Conservation (phyloP, 2,797 vertebrate genomes). For the Coluber constrictor region DNA sequence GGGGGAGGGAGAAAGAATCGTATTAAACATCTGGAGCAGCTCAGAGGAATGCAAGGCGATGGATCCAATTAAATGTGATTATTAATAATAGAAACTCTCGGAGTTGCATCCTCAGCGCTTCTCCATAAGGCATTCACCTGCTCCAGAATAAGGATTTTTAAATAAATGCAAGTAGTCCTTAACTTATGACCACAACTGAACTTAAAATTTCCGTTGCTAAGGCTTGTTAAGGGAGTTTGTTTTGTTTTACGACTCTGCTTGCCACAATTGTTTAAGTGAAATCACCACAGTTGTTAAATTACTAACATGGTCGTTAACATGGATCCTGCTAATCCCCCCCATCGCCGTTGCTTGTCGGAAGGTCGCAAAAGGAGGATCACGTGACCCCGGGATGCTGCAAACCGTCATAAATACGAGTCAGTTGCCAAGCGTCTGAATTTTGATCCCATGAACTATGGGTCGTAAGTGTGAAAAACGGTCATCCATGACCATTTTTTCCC, state of each 20-base stretch:
- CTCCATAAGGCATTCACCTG: not conserved
- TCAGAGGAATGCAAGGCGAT: not conserved
- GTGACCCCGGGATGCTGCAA: not conserved
- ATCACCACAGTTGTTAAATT: not conserved
- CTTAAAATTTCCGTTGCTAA: not conserved
- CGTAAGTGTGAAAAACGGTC: not conserved
- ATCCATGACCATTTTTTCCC: not conserved
- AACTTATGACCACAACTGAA: not conserved
- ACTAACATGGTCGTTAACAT: not conserved
- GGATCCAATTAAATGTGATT: not conserved
- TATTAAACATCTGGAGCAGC: too few relatives aligned
- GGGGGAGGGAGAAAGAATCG: too few relatives aligned
- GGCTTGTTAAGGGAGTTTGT: not conserved
- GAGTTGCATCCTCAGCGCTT: not conserved
- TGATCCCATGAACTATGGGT: not conserved
- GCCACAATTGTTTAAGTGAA: not conserved
- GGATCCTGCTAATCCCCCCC: not conserved
- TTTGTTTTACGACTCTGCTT: not conserved
- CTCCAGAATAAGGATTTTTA: not conserved
- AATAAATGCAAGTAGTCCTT: not conserved
- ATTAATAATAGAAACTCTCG: not conserved
- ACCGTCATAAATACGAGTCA: not conserved
- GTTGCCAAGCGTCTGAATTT: not conserved
- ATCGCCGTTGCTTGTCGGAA: not conserved
- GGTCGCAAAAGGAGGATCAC: not conserved